A percentile compares a stretch with the other conserved stretches of the same genome.
phyloP scores from a whole-genome alignment of 1,140 invertebrate genomes.

The Listronotus oregonensis region DNA sequence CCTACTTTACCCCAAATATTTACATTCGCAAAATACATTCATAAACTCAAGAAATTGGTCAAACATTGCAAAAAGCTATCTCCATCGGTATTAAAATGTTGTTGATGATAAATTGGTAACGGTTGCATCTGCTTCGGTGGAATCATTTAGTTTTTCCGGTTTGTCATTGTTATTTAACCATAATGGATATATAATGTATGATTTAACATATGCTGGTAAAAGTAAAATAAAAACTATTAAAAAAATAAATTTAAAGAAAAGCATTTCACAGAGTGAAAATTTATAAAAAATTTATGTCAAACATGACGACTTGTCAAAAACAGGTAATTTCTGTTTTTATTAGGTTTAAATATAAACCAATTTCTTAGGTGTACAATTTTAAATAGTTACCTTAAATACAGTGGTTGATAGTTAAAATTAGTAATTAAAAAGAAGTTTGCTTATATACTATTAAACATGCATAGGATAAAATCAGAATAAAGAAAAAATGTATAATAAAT shows the following conservation, averaged over 20 bases:
- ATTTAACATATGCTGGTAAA: constrained; percentile 11
- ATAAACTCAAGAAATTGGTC: constrained; percentile 32
- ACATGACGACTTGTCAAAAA: constrained; percentile 12
- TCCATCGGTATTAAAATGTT: constrained; percentile 27
- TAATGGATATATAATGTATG: constrained; percentile 31
- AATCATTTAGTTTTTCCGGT: background rate
- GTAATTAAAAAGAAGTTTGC: too few relatives aligned
- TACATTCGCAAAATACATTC: constrained; percentile 22
- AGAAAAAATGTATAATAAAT: too few relatives aligned
- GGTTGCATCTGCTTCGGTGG: constrained; percentile 14
- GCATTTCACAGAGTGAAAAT: constrained; percentile 22
- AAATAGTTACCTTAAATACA: too few relatives aligned
- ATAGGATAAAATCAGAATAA: too few relatives aligned
- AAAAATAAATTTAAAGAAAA: constrained; percentile 16
- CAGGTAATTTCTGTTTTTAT: background rate
- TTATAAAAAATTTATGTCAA: constrained; percentile 16
- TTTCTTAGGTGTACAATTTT: too few relatives aligned
- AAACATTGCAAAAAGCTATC: constrained; percentile 33
- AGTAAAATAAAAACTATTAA: constrained; percentile 16
- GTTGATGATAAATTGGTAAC: constrained; percentile 24
- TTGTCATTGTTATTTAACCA: constrained; percentile 3
- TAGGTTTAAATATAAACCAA: too few relatives aligned
- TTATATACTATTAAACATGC: too few relatives aligned
- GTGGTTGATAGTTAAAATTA: too few relatives aligned
- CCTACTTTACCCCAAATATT: constrained; percentile 15